phyloP scores from a whole-genome alignment of 1,140 invertebrate genomes.

The Cyrtorhinus lividipennis region DNA sequence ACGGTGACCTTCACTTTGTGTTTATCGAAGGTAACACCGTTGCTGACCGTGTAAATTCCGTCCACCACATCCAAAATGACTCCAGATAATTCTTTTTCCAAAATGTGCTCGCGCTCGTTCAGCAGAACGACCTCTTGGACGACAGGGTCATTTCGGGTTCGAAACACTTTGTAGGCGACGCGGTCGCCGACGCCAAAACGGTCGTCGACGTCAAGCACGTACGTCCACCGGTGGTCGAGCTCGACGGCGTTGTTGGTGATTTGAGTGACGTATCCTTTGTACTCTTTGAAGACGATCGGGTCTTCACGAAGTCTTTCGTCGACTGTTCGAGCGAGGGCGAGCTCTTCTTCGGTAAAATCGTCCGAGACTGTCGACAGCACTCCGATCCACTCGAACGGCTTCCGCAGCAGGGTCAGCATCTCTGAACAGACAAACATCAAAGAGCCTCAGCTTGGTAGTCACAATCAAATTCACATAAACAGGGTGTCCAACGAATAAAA shows the following conservation, averaged over 20 bases:
- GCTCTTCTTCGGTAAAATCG: background rate
- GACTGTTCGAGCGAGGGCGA: background rate
- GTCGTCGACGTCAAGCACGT: background rate
- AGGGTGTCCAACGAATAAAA: too few relatives aligned
- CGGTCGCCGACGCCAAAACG: background rate
- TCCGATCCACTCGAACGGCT: background rate
- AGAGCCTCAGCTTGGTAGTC: too few relatives aligned
- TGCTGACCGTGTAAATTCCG: background rate
- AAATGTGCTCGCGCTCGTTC: background rate
- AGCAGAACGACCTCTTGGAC: background rate
- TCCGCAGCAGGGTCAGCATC: background rate
- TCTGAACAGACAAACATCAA: too few relatives aligned
- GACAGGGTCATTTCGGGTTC: background rate
- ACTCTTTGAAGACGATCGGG: background rate
- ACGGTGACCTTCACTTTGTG: too few relatives aligned
- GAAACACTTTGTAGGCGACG: background rate
- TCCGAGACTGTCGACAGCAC: background rate
- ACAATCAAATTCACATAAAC: too few relatives aligned
- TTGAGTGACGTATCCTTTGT: conserved; percentile 1
- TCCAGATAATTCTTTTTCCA: background rate
- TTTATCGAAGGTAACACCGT: background rate
- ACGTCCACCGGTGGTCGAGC: background rate
- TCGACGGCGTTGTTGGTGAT: background rate
- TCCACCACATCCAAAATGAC: background rate
- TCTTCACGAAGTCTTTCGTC: background rate